Evolutionary conservation across 2,888 invertebrate species (phyloP), one percentile per base, ranked within the genome.

Genomic region (Galerucella pusilla): DNA sequence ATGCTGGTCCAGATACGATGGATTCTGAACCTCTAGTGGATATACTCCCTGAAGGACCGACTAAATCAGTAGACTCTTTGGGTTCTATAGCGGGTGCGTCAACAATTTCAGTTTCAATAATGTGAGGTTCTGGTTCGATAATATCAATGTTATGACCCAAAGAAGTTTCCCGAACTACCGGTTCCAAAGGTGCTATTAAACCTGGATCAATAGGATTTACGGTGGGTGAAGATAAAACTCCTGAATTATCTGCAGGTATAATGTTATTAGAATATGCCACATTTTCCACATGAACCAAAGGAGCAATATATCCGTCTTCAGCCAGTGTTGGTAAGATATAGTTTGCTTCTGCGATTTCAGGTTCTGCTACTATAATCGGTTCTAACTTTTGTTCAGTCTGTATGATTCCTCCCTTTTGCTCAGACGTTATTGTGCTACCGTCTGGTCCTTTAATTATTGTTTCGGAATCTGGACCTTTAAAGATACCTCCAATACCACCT

Each of bases 361-460:
- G 57, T 77, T 83, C 82, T 28, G 82, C 83, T 9, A 80, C 82
- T 14, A 83, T 70, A n/a, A 84, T 82, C 2, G 83, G 81, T 69
- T 80, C 68, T 14, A 81, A 60, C 64, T 71, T 71, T 16, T 71
- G 10, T 49, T 70, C 70, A 0, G 75, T 78, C 28, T 75, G 70
- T 12, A 83, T 81, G 7, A 77, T 79, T 25, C 85, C 85, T 28
- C 84, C 85, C 69, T 75, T 68, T 46, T 83, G 83, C 77, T 84
- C 84, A 49, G 87, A 80, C 5, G 84, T 86, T 54, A 88, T 86
- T 7, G 84, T 81, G 71, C 86, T 86, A 16, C 87, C 88, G 80
- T 88, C 87, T 9, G 87, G 87, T 25, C 88, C 87, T 81, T 84
- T 82, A 52, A 88, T 86, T 46, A 88, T 85, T 1, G 87, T 87